Conservation (phyloP, 2,113 vertebrate genomes). For the Brachyhypopomus occidentalis region DNA sequence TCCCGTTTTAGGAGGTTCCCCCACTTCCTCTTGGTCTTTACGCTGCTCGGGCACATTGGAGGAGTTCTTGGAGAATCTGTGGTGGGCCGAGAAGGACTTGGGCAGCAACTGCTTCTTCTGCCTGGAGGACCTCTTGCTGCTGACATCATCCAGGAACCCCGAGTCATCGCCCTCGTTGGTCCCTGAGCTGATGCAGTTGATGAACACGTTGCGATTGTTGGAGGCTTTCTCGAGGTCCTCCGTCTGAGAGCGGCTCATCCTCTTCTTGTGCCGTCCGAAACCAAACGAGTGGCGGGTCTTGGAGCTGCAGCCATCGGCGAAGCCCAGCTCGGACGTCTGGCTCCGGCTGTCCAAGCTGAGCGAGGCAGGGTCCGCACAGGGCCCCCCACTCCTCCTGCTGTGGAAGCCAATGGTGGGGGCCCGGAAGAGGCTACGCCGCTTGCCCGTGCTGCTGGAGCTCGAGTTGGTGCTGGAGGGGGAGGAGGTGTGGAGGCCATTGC, state of each 20-base stretch:
- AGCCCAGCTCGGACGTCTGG: slow-evolving; percentile 67
- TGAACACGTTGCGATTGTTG: slow-evolving; percentile 89
- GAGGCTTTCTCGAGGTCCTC: slow-evolving; percentile 89
- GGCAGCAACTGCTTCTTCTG: slow-evolving; percentile 88
- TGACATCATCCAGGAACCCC: slow-evolving; percentile 85
- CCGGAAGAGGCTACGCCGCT: slow-evolving; percentile 91
- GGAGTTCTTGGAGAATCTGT: slow-evolving; percentile 81
- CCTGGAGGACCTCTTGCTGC: slow-evolving; percentile 75
- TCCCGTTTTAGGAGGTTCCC: slow-evolving; percentile 68
- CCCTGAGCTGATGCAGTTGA: slow-evolving; percentile 92
- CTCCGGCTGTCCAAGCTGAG: slow-evolving; percentile 80
- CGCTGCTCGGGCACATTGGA: slow-evolving; percentile 69
- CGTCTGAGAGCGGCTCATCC: slow-evolving; percentile 90
- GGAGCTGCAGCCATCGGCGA: slow-evolving; percentile 74
- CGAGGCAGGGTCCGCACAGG: slow-evolving; percentile 69
- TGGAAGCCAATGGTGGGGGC: slow-evolving; percentile 91
- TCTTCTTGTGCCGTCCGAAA: slow-evolving; percentile 87
- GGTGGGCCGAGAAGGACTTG: slow-evolving; percentile 93
- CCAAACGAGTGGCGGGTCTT: slow-evolving; percentile 85
- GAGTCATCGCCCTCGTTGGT: slow-evolving; percentile 92
- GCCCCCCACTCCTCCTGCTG: slow-evolving; percentile 80
- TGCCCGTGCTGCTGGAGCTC: slow-evolving; percentile 93
- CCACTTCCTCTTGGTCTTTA: slow-evolving; percentile 70
- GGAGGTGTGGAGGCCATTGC: slow-evolving; percentile 86
- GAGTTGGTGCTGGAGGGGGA: slow-evolving; percentile 98